Evolutionary conservation across 2,888 invertebrate species (phyloP), one percentile per base, ranked within the genome.

Genomic region (Iphiclides podalirius): DNA sequence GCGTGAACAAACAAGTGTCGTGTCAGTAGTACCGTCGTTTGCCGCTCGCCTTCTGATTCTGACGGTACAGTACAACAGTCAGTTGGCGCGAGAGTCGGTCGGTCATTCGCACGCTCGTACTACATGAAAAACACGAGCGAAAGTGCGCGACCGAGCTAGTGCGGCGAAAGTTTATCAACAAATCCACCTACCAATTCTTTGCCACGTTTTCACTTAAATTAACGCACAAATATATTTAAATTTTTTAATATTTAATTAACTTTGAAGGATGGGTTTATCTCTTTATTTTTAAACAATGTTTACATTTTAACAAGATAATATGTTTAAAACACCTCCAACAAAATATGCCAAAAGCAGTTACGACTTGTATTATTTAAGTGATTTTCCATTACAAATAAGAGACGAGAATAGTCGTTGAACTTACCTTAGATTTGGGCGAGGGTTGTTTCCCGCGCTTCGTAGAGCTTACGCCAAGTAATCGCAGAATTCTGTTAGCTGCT

Each of bases 361-460:
- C n/a, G n/a, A n/a, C n/a, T n/a, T n/a, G n/a, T n/a, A n/a, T n/a
- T n/a, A n/a, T n/a, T n/a, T n/a, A n/a, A n/a, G n/a, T n/a, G n/a
- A n/a, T n/a, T n/a, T n/a, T n/a, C n/a, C n/a, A n/a, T n/a, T n/a
- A n/a, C n/a, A 15, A 15, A 15, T 12, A 9, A 15, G 9, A 64
- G 67, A 64, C 68, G 67, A 64, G 57, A 42, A 52, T 67, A 72
- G 82, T 79, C 82, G 72, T 72, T 81, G 84, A 82, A 78, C 83
- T 84, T 82, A 88, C 88, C 88, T 88, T 88, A 63, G 86, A 75
- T 83, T 87, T 88, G 68, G 87, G 79, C 66, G 88, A 86, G 74
- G 86, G 80, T 73, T 89, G 86, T 84, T 89, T 89, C 86, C 86
- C 88, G 83, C 89, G 89, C 79, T 89, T 89, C 61, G 84, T 76